phyloP scores from a whole-genome alignment of 2,888 invertebrate genomes.

The Diplolepis rosae region DNA sequence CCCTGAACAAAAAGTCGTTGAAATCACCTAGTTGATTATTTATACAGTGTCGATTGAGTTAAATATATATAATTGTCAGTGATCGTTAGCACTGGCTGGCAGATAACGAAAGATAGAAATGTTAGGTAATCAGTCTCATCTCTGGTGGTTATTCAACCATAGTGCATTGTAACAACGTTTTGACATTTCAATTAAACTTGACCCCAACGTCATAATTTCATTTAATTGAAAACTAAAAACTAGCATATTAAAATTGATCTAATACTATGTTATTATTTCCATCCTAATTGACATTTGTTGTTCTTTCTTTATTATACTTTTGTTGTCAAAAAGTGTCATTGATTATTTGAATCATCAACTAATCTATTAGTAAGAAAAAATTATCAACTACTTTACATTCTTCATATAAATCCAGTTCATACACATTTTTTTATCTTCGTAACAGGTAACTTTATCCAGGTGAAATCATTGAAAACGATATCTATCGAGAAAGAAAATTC shows the following conservation, averaged over 20 bases:
- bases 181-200: background rate
- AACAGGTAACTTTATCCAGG: background rate
- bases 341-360: background rate
- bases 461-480: background rate
- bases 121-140: background rate
- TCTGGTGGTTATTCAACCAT: background rate
- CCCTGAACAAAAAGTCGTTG: background rate
- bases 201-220: background rate
- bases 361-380: background rate
- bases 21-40: background rate
- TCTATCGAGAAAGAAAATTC: too few species aligned
- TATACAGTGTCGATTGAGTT: background rate
- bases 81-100: background rate
- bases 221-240: too few species aligned
- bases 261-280: too few species aligned
- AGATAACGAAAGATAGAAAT: background rate
- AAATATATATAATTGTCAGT: background rate
- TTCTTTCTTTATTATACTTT: too few species aligned
- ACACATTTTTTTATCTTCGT: background rate
- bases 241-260: too few species aligned
- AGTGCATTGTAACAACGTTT: background rate
- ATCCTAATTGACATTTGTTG: too few species aligned
- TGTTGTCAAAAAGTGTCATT: background rate
- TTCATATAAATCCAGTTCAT: background rate
- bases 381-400: background rate